These are phyloP conservation scores for Pygocentrus nattereri DNA, from an alignment of 2,797 vertebrate species.

Conservation along the genomic window DNA sequence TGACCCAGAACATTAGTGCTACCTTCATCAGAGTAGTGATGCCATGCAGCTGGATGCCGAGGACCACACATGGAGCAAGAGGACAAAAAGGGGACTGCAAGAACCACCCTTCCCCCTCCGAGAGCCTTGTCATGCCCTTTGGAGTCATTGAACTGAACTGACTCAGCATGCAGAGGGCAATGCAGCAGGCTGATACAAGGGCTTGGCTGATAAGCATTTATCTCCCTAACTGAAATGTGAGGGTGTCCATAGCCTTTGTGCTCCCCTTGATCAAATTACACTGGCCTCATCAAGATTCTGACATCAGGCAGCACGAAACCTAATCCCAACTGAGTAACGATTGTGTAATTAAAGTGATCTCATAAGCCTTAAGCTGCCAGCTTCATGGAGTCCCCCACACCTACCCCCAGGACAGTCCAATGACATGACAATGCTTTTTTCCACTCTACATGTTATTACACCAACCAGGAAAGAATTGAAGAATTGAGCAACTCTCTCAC, in stretches of 20 bases:
- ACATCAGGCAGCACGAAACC: background rate
- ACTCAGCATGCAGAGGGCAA: conserved; percentile 40
- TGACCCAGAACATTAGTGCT: too few species aligned
- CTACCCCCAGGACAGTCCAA: background rate
- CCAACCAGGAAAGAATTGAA: background rate
- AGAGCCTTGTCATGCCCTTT: conserved; percentile 60
- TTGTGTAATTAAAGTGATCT: conserved; percentile 8
- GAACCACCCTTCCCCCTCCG: background rate
- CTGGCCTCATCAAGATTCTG: background rate
- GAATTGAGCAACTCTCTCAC: background rate
- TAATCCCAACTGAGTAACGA: background rate
- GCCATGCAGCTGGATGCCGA: background rate
- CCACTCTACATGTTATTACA: background rate
- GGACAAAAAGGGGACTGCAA: background rate
- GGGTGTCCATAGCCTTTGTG: background rate
- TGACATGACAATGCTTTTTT: background rate
- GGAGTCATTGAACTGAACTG: conserved; percentile 53
- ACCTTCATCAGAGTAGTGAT: background rate
- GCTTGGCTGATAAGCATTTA: conserved; percentile 58
- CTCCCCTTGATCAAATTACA: background rate
- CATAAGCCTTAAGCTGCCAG: background rate
- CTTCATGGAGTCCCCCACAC: background rate
- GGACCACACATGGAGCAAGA: background rate
- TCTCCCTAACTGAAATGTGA: conserved; percentile 2
- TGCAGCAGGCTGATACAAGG: conserved; percentile 40